Conservation (phyloP, 2,888 invertebrate genomes). For the Coelinius sp. region DNA sequence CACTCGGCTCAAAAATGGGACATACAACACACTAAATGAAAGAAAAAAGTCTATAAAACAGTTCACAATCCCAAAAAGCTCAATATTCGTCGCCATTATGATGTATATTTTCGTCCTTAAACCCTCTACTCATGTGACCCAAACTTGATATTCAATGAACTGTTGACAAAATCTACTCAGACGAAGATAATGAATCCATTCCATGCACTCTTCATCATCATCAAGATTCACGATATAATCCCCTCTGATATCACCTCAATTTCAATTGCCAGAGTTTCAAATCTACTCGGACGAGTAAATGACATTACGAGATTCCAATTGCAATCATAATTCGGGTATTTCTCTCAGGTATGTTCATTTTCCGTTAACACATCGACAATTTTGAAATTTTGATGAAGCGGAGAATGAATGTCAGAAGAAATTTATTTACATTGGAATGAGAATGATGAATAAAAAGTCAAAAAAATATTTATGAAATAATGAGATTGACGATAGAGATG, state of each 20-base stretch:
- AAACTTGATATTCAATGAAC: conserved; percentile 3
- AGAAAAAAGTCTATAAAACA: too few species aligned
- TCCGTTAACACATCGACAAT: neutral
- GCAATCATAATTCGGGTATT: neutral
- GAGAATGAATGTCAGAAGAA: neutral
- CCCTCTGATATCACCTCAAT: conserved; percentile 23
- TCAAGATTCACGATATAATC: conserved; percentile 42
- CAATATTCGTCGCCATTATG: neutral
- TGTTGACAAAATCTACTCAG: neutral
- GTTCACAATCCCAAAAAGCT: neutral
- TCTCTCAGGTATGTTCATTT: conserved; percentile 2
- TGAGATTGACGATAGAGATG: too few species aligned
- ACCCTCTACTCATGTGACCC: neutral
- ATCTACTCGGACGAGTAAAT: neutral
- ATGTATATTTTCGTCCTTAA: neutral
- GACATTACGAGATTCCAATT: conserved; percentile 4
- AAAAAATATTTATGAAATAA: too few species aligned
- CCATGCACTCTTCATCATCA: conserved; percentile 35
- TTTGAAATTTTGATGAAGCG: neutral
- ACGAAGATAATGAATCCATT: neutral
- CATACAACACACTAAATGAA: too few species aligned
- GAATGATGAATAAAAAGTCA: too few species aligned
- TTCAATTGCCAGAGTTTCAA: neutral
- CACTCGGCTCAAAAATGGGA: too few species aligned
- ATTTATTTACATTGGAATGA: neutral